A percentile compares a stretch with the other conserved stretches of the same genome.
phyloP scores from a whole-genome alignment of 2,113 vertebrate species.

The Rallus limicola region DNA sequence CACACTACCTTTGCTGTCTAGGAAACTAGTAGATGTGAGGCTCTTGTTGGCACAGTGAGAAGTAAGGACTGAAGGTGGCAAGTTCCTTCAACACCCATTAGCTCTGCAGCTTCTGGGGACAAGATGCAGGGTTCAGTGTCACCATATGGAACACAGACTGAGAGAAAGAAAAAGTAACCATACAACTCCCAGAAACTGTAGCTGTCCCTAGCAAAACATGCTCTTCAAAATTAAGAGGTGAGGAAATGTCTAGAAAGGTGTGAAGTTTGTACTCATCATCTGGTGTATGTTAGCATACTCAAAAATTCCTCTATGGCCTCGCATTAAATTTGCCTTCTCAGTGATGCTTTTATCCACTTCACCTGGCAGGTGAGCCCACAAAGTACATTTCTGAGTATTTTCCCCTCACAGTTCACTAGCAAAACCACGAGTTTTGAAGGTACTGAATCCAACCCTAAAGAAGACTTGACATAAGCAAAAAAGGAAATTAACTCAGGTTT shows the following conservation, averaged over 20 bases:
- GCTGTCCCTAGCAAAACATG: not conserved
- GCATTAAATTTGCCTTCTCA: not conserved
- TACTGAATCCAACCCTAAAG: not conserved
- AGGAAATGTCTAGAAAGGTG: not conserved
- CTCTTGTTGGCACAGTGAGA: not conserved
- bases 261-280: not conserved
- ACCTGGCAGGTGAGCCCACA: not conserved
- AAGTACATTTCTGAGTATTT: not conserved
- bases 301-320: not conserved
- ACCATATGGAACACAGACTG: not conserved
- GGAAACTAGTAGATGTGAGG: not conserved
- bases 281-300: not conserved
- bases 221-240: not conserved
- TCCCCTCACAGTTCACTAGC: not conserved
- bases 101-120: not conserved
- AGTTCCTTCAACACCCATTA: conserved; percentile 15
- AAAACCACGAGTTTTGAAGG: not conserved
- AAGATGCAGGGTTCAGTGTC: not conserved
- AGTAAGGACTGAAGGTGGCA: not conserved
- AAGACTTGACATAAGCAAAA: not conserved
- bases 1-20: not conserved
- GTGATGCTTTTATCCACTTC: not conserved
- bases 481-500: not conserved
- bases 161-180: not conserved
- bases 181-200: not conserved